Conservation (phyloP, 2,888 invertebrate species). For the Tolmerus cingulatus region DNA sequence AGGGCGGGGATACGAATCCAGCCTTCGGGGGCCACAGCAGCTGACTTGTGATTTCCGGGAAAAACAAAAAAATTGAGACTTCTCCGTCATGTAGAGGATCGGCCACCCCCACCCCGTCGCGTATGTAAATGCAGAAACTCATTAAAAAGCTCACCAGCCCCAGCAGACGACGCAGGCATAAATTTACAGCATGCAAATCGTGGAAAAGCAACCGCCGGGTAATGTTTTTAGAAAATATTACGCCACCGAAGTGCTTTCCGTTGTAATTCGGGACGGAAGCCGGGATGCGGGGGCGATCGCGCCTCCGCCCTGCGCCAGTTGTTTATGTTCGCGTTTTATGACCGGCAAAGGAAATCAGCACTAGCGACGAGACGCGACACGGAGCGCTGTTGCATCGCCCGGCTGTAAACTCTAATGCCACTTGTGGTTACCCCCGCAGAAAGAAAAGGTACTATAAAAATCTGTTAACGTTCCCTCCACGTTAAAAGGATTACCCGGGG, state of each 20-base stretch:
- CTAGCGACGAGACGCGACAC: neutral
- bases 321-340: neutral
- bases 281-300: neutral
- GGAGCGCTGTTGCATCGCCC: neutral
- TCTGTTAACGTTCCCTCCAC: neutral
- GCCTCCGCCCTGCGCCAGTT: neutral
- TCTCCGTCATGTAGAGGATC: neutral
- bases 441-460: neutral
- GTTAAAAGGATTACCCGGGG: constrained; percentile 1
- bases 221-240: constrained; percentile 15
- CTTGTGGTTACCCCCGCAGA: neutral
- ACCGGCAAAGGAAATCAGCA: neutral
- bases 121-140: neutral
- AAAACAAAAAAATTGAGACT: neutral
- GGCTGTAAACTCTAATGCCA: neutral
- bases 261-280: neutral
- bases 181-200: neutral
- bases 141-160: neutral
- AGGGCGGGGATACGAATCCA: neutral
- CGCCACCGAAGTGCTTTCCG: constrained; percentile 2
- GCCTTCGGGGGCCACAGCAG: neutral
- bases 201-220: constrained; percentile 10
- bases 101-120: neutral
- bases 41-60: neutral
- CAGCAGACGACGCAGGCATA: neutral